Conservation (phyloP, 2,797 vertebrate species). For the Mus minutoides region DNA sequence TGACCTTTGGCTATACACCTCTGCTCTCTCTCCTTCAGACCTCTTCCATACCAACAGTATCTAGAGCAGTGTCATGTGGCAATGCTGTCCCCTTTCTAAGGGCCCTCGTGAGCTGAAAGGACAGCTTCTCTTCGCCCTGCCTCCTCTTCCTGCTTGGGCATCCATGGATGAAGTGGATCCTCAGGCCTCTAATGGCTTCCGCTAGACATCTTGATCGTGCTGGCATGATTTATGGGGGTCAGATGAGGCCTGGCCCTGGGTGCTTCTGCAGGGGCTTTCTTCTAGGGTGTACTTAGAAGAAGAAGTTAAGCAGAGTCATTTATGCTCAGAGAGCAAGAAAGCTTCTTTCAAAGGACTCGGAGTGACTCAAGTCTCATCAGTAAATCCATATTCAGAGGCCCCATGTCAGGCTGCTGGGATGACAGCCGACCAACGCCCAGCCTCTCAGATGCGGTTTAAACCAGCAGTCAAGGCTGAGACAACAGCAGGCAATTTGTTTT, state of each 20-base stretch:
- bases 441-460: background rate
- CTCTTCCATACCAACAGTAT: too few species aligned
- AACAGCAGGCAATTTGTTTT: constrained; percentile 57
- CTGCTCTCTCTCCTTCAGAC: background rate
- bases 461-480: background rate
- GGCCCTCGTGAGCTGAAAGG: background rate
- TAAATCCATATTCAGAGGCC: constrained; percentile 39
- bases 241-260: background rate
- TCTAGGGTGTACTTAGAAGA: background rate
- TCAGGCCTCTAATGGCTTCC: background rate
- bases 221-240: background rate
- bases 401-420: background rate
- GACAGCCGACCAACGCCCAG: background rate
- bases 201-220: background rate
- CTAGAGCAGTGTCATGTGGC: background rate
- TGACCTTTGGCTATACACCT: background rate
- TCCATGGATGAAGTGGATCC: fast-evolving
- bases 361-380: background rate
- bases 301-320: background rate
- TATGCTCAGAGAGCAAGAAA: background rate
- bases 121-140: background rate
- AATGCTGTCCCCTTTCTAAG: background rate
- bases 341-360: background rate
- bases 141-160: background rate
- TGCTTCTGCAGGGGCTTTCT: background rate